phyloP scores from a whole-genome alignment of 2,797 vertebrate genomes.

The Xerus rutilus region DNA sequence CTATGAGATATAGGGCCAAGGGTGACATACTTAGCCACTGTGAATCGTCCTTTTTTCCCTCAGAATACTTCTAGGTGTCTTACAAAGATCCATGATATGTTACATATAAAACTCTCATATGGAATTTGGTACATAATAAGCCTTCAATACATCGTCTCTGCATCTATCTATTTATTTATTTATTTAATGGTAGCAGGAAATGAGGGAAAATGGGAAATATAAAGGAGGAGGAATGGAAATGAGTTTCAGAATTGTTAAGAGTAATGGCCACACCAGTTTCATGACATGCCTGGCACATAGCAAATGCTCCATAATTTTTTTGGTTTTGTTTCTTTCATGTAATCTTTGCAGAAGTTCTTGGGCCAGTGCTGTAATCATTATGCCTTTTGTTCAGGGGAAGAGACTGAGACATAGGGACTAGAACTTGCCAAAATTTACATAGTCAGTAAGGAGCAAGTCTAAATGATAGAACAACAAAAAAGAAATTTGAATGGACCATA shows the following conservation, averaged over 20 bases:
- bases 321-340: background rate
- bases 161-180: background rate
- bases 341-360: background rate
- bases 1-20: background rate
- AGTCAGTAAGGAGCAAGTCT: background rate
- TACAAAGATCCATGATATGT: background rate
- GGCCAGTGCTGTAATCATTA: background rate
- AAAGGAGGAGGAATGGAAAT: background rate
- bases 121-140: background rate
- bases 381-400: background rate
- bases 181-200: background rate
- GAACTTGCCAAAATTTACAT: background rate
- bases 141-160: background rate
- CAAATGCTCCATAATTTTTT: background rate
- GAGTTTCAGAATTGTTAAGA: background rate
- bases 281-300: background rate
- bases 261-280: background rate
- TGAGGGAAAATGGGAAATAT: background rate
- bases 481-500: background rate
- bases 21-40: background rate
- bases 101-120: background rate
- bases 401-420: background rate
- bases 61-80: slow-evolving; percentile 3
- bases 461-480: background rate
- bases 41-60: slow-evolving; percentile 10